These are phyloP conservation scores for Tiliacea aurago DNA, from an alignment of 2,888 invertebrate genomes.

Conservation along the genomic window DNA sequence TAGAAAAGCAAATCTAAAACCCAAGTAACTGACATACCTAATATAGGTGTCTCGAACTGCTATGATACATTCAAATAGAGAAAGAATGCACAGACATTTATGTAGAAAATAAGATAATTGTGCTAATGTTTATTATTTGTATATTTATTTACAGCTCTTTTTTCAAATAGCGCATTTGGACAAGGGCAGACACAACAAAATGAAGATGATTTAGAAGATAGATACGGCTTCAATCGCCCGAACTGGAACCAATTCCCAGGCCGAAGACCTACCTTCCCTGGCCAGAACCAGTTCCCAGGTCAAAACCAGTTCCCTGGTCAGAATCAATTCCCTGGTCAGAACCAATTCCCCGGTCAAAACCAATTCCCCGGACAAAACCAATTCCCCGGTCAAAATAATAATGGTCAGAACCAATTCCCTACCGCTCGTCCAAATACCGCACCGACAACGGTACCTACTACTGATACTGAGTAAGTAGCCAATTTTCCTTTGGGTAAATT, in stretches of 20 bases:
- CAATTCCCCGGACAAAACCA: conserved; percentile 57
- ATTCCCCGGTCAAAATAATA: conserved; percentile 51
- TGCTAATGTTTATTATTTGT: conserved; percentile 15
- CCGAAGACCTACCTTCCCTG: too few species aligned
- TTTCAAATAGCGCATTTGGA: conserved; percentile 68
- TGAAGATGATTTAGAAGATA: conserved; percentile 77
- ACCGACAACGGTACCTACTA: conserved; percentile 13
- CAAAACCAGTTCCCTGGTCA: conserved; percentile 55
- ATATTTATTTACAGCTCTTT: conserved; percentile 70
- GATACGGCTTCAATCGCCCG: conserved; percentile 68
- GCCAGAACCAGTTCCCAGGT: too few species aligned
- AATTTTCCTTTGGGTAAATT: neutral
- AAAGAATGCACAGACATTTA: neutral
- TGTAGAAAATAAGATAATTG: neutral
- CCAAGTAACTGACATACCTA: neutral
- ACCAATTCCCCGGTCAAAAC: conserved; percentile 48
- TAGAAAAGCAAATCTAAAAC: neutral
- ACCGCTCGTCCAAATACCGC: conserved; percentile 32
- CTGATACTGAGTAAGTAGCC: conserved; percentile 50
- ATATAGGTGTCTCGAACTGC: neutral
- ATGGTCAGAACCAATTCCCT: conserved; percentile 46
- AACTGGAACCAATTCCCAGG: conserved; percentile 47
- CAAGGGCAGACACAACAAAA: conserved; percentile 69
- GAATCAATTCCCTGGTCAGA: conserved; percentile 52
- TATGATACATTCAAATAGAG: neutral